Evolutionary conservation across 2,113 vertebrate genomes (phyloP), one percentile per base, ranked within the genome.

Genomic region (Epinephelus fuscoguttatus): DNA sequence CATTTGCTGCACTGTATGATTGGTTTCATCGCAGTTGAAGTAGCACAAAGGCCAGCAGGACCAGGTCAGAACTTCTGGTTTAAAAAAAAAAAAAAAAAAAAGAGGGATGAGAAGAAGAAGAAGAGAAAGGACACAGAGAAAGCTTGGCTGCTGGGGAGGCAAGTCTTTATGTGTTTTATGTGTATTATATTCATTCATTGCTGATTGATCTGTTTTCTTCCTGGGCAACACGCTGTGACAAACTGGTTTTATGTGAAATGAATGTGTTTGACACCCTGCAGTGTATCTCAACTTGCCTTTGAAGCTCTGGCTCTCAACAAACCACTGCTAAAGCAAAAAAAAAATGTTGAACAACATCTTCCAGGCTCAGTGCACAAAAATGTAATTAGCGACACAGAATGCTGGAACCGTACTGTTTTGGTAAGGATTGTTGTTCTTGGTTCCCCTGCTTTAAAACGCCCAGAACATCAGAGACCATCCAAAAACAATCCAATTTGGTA

Each of bases 1-100:
- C 73, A 91, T 91, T 91, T 89, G 76, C 72, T 84, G 66, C 78
- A 17, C 88, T 70, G 72, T 86, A 50, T 78, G 76, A 88, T 61
- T 60, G 68, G 71, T 76, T 66, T 81, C 69, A 75, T 53, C 15
- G 2, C 63, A 73, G 72, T 61, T 83, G 56, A 88, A 84, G 85
- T 82, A 76, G 74, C 77, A 85, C 53, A 77, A 67, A 63, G 70
- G 25, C 83, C 62, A 81, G 25, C 50, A 73, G 30, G 84, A 71
- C 64, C 52, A 56, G 59, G 74, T 81, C 70, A 86, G 14, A 79
- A 71, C 57, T 69, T 84, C 11, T 70, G 21, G 42, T 67, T 62
- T 5, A 17, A 30, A 42, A 42, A 12, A 42, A 9, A 11, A 10
- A 12, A 12, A n/a, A 4, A 42, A 45, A 69, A 40, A 37, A 45